phyloP scores from a whole-genome alignment of 2,888 invertebrate species.

The Abrostola tripartita region DNA sequence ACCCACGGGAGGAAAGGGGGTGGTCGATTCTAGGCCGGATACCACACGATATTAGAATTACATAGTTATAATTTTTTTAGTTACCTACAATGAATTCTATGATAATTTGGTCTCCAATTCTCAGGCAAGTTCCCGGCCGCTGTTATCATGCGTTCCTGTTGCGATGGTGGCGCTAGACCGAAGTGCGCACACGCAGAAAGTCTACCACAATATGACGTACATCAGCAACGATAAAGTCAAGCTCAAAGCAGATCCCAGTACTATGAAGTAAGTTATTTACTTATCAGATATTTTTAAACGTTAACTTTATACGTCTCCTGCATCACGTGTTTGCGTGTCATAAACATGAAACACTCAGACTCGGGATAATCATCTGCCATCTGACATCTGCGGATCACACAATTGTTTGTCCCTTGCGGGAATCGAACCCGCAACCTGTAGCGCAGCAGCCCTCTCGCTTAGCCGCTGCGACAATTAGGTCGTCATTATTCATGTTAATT shows the following conservation, averaged over 20 bases:
- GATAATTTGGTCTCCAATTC: background rate
- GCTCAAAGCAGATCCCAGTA: constrained; percentile 79
- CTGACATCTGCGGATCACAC: background rate
- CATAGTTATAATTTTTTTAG: too few species aligned
- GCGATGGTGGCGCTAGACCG: constrained; percentile 59
- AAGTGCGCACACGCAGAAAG: constrained; percentile 77
- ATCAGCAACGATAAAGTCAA: constrained; percentile 84
- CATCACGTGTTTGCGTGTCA: too few species aligned
- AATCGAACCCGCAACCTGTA: too few species aligned
- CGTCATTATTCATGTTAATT: too few species aligned
- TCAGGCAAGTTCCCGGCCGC: constrained; percentile 29
- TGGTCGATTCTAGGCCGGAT: too few species aligned
- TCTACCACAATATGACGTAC: constrained; percentile 89
- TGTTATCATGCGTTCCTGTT: constrained; percentile 25
- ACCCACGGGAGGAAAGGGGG: too few species aligned
- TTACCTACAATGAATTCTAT: too few species aligned
- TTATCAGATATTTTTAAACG: background rate
- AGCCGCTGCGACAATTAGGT: too few species aligned
- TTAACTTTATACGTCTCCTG: background rate
- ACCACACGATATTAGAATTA: too few species aligned
- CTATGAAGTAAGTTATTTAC: constrained; percentile 77
- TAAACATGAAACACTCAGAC: too few species aligned
- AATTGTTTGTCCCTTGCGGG: background rate
- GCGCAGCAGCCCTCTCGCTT: too few species aligned
- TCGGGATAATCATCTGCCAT: too few species aligned